These are phyloP conservation scores for Ochropleura leucogaster DNA, from an alignment of 2,888 invertebrate species.

Conservation along the genomic window DNA sequence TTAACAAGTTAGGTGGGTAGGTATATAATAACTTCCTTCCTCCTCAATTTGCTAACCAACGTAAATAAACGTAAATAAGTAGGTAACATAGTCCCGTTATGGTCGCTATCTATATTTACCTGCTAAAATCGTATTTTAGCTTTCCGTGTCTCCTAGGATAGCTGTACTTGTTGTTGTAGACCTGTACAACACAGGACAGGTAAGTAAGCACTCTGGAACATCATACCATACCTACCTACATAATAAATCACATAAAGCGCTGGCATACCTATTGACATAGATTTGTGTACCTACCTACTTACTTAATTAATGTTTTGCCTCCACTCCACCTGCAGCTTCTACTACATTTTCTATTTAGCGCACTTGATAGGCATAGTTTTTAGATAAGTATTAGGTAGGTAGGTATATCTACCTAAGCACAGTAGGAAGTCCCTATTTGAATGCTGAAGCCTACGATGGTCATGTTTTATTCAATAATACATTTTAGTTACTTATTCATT, in stretches of 20 bases:
- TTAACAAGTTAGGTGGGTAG: too few relatives aligned
- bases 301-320: background rate
- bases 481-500: background rate
- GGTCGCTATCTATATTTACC: background rate
- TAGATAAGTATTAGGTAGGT: background rate
- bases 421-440: background rate
- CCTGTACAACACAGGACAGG: too few relatives aligned
- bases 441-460: background rate
- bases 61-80: background rate
- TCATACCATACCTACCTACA: too few relatives aligned
- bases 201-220: too few relatives aligned
- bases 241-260: background rate
- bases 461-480: background rate
- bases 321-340: background rate
- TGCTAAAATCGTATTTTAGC: background rate
- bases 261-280: background rate
- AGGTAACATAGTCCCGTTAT: background rate
- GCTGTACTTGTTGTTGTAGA: too few relatives aligned
- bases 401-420: background rate
- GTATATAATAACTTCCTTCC: conserved; percentile 29
- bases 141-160: background rate
- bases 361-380: background rate
- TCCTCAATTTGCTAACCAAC: background rate
- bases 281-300: background rate
- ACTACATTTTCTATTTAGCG: background rate